phyloP scores from a whole-genome alignment of 2,797 vertebrate species.

The Sciaenops ocellatus region DNA sequence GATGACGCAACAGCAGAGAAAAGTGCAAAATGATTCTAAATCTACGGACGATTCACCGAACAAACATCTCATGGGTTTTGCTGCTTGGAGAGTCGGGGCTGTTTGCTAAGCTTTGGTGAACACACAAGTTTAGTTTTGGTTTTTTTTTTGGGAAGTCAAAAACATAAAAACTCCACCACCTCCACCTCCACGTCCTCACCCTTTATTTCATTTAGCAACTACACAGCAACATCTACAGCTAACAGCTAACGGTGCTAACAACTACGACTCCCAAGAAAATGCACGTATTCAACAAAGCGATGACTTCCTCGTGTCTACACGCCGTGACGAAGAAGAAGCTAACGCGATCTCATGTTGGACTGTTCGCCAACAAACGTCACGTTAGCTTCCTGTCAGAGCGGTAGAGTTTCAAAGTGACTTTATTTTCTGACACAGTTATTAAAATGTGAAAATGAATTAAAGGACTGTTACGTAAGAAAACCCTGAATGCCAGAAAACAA shows the following conservation, averaged over 20 bases:
- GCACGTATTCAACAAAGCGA: slow-evolving; percentile 38
- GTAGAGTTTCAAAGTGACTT: background rate
- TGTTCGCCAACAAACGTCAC: background rate
- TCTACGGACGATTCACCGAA: slow-evolving; percentile 22
- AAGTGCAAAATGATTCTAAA: slow-evolving; percentile 40
- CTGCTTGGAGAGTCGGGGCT: slow-evolving; percentile 27
- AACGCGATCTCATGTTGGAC: background rate
- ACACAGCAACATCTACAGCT: slow-evolving; percentile 51
- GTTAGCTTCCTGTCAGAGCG: slow-evolving; percentile 4
- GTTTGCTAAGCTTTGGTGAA: slow-evolving; percentile 65
- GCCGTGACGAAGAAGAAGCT: background rate
- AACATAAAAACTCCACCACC: slow-evolving; percentile 13
- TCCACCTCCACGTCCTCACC: slow-evolving; percentile 23
- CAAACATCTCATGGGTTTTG: slow-evolving; percentile 48
- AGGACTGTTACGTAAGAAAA: background rate
- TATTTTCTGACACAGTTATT: background rate
- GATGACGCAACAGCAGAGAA: slow-evolving; percentile 45
- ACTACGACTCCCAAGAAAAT: slow-evolving; percentile 31
- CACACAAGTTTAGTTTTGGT: slow-evolving; percentile 57
- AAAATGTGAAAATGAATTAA: background rate
- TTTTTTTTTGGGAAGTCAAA: slow-evolving; percentile 41
- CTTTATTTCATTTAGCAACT: slow-evolving; percentile 19
- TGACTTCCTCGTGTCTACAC: background rate
- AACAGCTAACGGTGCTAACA: slow-evolving; percentile 51
- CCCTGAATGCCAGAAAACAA: background rate